A percentile compares a stretch with the other conserved stretches of the same genome.
phyloP scores from a whole-genome alignment of 2,113 vertebrate species.

The Echinops telfairi region DNA sequence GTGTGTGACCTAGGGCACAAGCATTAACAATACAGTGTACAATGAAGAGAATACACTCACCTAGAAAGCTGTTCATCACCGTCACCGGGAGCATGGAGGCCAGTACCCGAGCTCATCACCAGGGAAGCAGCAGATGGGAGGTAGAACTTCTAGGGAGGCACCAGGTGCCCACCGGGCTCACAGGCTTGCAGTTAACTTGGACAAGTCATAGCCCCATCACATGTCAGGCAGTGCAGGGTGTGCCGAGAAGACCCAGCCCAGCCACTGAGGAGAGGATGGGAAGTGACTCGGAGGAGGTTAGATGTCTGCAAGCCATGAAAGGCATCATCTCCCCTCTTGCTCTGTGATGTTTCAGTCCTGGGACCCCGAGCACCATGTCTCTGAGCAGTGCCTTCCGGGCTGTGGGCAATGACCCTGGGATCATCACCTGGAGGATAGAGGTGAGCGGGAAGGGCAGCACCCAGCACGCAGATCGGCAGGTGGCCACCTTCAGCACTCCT shows the following conservation, averaged over 20 bases:
- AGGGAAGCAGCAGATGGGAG: not conserved
- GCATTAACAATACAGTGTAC: not conserved
- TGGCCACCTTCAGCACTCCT: not conserved
- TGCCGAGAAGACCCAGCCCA: rapidly evolving
- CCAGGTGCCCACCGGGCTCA: not conserved
- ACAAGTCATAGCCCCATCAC: not conserved
- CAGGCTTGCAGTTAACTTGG: too few species aligned
- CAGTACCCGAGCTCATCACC: not conserved
- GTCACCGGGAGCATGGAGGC: not conserved
- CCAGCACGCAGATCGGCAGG: not conserved
- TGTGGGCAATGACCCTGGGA: slow-evolving; percentile 89
- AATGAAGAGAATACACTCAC: not conserved
- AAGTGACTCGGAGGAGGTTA: not conserved
- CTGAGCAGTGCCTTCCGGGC: slow-evolving; percentile 88
- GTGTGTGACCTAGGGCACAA: not conserved
- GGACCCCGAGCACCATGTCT: slow-evolving; percentile 77
- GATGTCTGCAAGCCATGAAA: not conserved
- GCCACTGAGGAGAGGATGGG: not conserved
- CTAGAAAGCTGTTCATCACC: not conserved
- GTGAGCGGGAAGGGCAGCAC: slow-evolving; percentile 78
- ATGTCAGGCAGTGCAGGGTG: not conserved
- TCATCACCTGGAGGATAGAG: slow-evolving; percentile 94
- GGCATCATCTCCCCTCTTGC: not conserved
- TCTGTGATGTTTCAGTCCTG: not conserved
- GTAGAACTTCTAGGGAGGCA: not conserved